A percentile compares a stretch with the other conserved stretches of the same genome.
Evolutionary conservation across 2,113 vertebrate genomes (phyloP).

Genomic region (Glaucidium brasilianum): DNA sequence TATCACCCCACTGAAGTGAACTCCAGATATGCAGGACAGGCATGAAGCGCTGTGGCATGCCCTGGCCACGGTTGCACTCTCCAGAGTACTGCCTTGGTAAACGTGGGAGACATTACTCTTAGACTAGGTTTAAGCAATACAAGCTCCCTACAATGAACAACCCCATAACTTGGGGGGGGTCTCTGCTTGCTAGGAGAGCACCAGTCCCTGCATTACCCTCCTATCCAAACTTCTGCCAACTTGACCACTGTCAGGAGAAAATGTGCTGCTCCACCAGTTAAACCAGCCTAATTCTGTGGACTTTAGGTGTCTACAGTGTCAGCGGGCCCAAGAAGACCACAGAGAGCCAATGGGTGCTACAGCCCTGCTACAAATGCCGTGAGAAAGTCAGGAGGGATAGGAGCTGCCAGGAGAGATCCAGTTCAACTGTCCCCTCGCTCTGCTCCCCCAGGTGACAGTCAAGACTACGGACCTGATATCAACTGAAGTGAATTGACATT

Average conservation of each 20-base stretch:
- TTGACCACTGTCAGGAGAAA: background rate
- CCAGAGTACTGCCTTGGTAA: background rate
- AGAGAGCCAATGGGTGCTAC: background rate
- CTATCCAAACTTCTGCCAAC: background rate
- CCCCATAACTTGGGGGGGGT: background rate
- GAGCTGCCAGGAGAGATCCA: background rate
- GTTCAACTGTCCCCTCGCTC: background rate
- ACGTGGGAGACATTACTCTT: rapidly evolving
- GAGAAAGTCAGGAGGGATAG: background rate
- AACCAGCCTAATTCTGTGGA: background rate
- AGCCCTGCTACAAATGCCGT: background rate
- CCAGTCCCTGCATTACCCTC: background rate
- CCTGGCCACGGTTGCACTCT: background rate
- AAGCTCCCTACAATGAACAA: background rate
- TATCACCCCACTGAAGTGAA: background rate
- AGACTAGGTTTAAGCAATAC: background rate
- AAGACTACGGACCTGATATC: background rate
- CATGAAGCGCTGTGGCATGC: background rate
- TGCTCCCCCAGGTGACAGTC: background rate
- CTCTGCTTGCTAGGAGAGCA: background rate
- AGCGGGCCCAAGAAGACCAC: background rate
- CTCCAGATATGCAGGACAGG: background rate
- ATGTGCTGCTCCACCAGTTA: constrained; percentile 13
- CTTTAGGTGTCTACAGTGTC: background rate
- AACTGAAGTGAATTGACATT: background rate